Base-by-base conservation (phyloP, 2,113 vertebrate genomes). In the Megalops atlanticus region DNA sequence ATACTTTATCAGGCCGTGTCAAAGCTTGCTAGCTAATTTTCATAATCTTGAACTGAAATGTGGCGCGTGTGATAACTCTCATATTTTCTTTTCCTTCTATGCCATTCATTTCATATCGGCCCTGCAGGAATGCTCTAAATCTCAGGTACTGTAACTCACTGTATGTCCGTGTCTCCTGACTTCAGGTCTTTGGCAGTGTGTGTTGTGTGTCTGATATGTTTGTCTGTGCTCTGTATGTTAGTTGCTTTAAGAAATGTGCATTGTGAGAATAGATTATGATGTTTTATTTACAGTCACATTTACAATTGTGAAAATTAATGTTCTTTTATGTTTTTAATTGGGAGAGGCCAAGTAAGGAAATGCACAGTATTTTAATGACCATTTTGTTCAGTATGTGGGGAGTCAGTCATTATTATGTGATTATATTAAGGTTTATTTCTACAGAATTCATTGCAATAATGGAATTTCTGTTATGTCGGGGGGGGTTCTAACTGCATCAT, bases 61-160 rank as follows among this genome's bases (percentile, higher is more conserved):
- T 92, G 90, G 92, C 93, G 93, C 93, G 91, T 93, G 88, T 96
- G 95, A 93, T 96, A 96, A 97, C 93, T 88, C 92, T 95, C 91
- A 95, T 97, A 93, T 97, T 94, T 94, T 97, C 96, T 96, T 95
- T 96, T 94, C 93, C 92, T 95, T 94, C 83, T 94, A 94, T 91
- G 93, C 95, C 96, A 95, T 91, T 94, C 95, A 94, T 95, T 95
- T 96, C 95, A 96, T 94, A 94, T 93, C 92, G 95, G 95, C 95
- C 95, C 93, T 94, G n/a, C 95, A 98, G 97, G 96, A 97, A 96
- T 96, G 96, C 96, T 94, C 94, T 97, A 98, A 98, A 96, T 89
- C 94, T 89, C 95, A 99, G 97, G 96, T 98, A 99, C 96, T 52
- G 95, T 98, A 96, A 94, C 93, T 95, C 88, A 80, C 83, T 86